A percentile compares a stretch with the other conserved stretches of the same genome.
Conservation (phyloP, 2,888 invertebrate species). For the Nemapogon koenigi region DNA sequence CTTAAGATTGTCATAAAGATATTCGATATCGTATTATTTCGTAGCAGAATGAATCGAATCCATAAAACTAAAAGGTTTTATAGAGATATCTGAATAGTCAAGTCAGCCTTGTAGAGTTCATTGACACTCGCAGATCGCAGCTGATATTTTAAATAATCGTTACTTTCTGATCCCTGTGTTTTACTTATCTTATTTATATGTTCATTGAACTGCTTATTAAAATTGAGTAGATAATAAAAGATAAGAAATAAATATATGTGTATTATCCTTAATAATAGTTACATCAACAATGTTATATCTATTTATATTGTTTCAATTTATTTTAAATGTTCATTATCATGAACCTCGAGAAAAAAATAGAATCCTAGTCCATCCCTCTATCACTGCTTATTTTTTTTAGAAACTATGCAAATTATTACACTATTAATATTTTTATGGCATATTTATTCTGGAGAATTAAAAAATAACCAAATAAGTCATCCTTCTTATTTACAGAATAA, state of each 20-base stretch:
- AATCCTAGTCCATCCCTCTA: no score
- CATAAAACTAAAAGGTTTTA: slow-evolving; percentile 58
- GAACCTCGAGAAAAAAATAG: no score
- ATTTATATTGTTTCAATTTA: no score
- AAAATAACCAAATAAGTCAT: no score
- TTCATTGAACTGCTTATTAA: slow-evolving; percentile 11
- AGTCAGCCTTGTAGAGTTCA: slow-evolving; percentile 52
- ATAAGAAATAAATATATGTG: slow-evolving; percentile 3
- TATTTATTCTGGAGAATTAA: no score
- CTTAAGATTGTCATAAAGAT: slow-evolving; percentile 46
- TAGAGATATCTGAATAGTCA: slow-evolving; percentile 48
- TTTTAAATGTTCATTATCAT: no score
- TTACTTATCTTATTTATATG: slow-evolving; percentile 8
- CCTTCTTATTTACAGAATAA: no score
- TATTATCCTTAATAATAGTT: slow-evolving; percentile 3
- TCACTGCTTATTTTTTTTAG: no score
- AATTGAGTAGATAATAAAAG: slow-evolving; percentile 8
- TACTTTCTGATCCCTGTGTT: slow-evolving; percentile 35
- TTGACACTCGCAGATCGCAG: slow-evolving; percentile 32
- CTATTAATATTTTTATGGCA: no score
- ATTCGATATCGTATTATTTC: slow-evolving; percentile 48
- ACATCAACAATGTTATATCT: slow-evolving; percentile 7
- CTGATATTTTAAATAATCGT: slow-evolving; percentile 52
- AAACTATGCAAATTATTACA: no score
- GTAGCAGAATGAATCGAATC: slow-evolving; percentile 49